These are phyloP conservation scores for human (Homo sapiens) DNA, from an alignment of 2,113 vertebrate genomes.

Conservation along the genomic window GRCh38 chr5:168137001-168137500, in stretches of 20 bases:
- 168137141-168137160: neutral
- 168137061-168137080: neutral
- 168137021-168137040: neutral
- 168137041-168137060: neutral
- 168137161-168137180: slow-evolving; percentile 23
- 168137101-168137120: neutral
- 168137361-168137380: slow-evolving; percentile 57
- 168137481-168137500: slow-evolving; percentile 38
- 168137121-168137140: neutral
- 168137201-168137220: neutral
- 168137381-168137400: slow-evolving; percentile 61
- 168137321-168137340: slow-evolving; percentile 67
- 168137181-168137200: neutral
- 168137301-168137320: slow-evolving; percentile 54
- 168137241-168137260: neutral
- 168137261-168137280: slow-evolving; percentile 31
- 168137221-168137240: slow-evolving; percentile 12
- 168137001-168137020: neutral
- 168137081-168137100: neutral
- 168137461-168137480: slow-evolving; percentile 37
- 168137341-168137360: slow-evolving; percentile 57
- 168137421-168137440: slow-evolving; percentile 44
- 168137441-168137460: slow-evolving; percentile 44
- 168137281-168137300: slow-evolving; percentile 51
- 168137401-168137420: neutral